Conservation (phyloP, 1,140 invertebrate genomes). For the Drosophila miranda region DNA sequence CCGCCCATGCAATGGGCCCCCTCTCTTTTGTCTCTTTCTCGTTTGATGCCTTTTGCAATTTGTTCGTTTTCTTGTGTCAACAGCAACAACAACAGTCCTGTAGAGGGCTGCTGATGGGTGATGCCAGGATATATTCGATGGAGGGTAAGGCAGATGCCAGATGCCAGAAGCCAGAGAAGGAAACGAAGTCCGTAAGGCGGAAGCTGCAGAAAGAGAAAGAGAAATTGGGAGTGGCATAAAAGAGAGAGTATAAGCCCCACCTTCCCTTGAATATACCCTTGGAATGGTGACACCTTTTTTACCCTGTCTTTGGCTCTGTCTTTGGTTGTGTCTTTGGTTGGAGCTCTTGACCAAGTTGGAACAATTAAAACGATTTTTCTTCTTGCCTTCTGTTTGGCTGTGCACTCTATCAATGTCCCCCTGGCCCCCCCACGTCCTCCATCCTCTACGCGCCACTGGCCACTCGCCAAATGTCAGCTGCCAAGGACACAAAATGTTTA, state of each 20-base stretch:
- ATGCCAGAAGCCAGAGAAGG: no score
- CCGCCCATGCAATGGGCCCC: background rate
- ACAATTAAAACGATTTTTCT: constrained; percentile 65
- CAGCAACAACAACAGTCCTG: constrained; percentile 1
- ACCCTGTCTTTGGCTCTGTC: constrained; percentile 6
- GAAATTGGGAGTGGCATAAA: background rate
- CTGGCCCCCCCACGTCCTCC: background rate
- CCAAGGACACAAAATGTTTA: constrained; percentile 42
- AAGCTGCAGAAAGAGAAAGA: constrained; percentile 3
- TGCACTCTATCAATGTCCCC: constrained; percentile 29
- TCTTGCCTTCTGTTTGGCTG: constrained; percentile 17
- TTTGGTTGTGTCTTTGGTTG: constrained; percentile 6
- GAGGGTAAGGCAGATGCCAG: no score
- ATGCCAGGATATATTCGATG: no score
- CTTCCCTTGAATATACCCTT: background rate
- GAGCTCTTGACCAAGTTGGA: constrained; percentile 51
- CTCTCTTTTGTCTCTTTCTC: background rate
- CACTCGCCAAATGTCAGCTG: constrained; percentile 57
- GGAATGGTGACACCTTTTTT: constrained; percentile 17
- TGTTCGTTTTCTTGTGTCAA: constrained; percentile 52
- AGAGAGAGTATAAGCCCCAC: no score
- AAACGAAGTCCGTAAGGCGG: no score
- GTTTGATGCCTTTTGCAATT: constrained; percentile 42
- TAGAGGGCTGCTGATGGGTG: no score
- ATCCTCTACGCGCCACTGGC: no score